These are phyloP conservation scores for Leucoraja erinaceus DNA, from an alignment of 2,113 vertebrate species.

Conservation along the genomic window DNA sequence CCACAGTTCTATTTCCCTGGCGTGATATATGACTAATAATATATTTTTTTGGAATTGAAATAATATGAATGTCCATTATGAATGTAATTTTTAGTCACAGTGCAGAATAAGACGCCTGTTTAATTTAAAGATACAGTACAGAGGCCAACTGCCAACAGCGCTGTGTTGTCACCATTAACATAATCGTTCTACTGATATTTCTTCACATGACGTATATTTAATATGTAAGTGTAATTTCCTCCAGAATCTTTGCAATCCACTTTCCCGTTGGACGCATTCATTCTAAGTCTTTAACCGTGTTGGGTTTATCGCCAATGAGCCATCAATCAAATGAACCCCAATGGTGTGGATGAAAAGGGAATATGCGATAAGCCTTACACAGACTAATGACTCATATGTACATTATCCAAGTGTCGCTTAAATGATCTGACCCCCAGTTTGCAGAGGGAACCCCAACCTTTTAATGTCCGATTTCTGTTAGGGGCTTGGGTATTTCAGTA, in stretches of 20 bases:
- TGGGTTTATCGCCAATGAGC: conserved; percentile 21
- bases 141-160: conserved; percentile 10
- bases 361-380: background rate
- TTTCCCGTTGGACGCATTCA: background rate
- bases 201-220: conserved; percentile 14
- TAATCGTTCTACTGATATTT: conserved; percentile 6
- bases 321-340: conserved; percentile 38
- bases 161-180: background rate
- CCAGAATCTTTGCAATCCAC: background rate
- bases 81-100: background rate
- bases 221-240: conserved; percentile 23
- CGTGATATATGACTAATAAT: background rate
- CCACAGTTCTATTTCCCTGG: background rate
- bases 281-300: background rate
- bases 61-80: no score
- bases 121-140: conserved; percentile 12
- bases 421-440: conserved; percentile 21
- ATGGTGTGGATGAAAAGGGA: conserved; percentile 11
- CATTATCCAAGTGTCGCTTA: background rate
- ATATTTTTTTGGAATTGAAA: background rate
- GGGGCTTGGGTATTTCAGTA: background rate
- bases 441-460: background rate
- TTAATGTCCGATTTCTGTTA: conserved; percentile 19
- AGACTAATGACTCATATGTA: conserved; percentile 32
- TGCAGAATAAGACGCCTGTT: background rate